These are phyloP conservation scores for Meriones unguiculatus DNA, from an alignment of 2,113 vertebrate genomes.

Conservation along the genomic window DNA sequence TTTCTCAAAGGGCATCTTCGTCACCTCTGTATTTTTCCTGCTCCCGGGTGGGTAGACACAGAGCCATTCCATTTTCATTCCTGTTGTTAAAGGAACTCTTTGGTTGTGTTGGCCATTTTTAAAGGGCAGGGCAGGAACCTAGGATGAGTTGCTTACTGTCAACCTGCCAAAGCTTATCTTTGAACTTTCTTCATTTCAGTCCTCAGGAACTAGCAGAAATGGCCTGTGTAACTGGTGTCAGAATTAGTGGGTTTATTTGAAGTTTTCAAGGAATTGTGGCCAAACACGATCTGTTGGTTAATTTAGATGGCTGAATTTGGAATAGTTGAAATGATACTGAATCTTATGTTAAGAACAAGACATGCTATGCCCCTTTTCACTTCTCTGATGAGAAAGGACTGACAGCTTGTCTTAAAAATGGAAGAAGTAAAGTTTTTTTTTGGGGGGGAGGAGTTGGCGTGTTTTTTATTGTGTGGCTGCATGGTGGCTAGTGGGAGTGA, in stretches of 20 bases:
- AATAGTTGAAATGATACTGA: background rate
- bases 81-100: conserved; percentile 9
- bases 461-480: background rate
- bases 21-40: background rate
- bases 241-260: background rate
- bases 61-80: conserved; percentile 16
- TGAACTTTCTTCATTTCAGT: background rate
- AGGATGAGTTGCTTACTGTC: background rate
- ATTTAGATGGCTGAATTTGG: background rate
- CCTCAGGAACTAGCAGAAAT: background rate
- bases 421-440: background rate
- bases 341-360: background rate
- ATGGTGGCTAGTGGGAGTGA: background rate
- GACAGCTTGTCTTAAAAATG: background rate
- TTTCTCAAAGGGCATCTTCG: background rate
- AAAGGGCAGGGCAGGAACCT: background rate
- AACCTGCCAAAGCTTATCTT: background rate
- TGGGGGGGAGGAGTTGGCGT: too few relatives aligned
- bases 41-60: background rate
- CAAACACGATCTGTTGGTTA: background rate
- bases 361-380: background rate
- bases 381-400: background rate
- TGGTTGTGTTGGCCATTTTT: background rate
- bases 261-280: background rate
- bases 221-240: background rate